These are phyloP conservation scores for Schizopygopsis malacanthus DNA, from an alignment of 2,797 vertebrate species.

Conservation along the genomic window DNA sequence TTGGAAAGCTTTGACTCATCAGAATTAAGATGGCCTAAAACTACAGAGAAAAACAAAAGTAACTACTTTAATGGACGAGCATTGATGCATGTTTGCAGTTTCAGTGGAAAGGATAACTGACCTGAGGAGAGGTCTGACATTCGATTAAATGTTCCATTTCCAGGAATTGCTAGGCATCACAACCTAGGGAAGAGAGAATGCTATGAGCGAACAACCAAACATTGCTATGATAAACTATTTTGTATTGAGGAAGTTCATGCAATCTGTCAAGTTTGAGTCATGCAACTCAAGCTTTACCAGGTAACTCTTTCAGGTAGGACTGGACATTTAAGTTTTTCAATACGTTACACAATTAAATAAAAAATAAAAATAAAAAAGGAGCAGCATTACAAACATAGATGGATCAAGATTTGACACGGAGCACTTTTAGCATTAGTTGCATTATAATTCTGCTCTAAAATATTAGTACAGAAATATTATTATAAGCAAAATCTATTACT, in stretches of 20 bases:
- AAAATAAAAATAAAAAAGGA: conserved; percentile 74
- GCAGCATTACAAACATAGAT: conserved; percentile 78
- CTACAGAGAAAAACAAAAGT: not conserved
- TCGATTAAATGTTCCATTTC: conserved; percentile 65
- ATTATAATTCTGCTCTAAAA: conserved; percentile 80
- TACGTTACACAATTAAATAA: conserved; percentile 69
- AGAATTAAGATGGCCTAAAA: conserved; percentile 53
- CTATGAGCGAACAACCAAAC: conserved; percentile 73
- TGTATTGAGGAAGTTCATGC: conserved; percentile 79
- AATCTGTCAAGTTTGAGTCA: conserved; percentile 84
- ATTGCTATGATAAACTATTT: conserved; percentile 63
- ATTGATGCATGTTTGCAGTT: not conserved
- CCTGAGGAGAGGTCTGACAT: conserved; percentile 69
- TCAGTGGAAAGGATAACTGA: conserved; percentile 53
- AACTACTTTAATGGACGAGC: not conserved
- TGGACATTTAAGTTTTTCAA: conserved; percentile 21
- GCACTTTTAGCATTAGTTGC: conserved; percentile 82
- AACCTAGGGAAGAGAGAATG: conserved; percentile 76
- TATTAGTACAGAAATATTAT: conserved; percentile 75
- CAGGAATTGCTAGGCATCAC: conserved; percentile 62
- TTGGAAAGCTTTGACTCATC: conserved; percentile 16
- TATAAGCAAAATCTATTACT: conserved; percentile 55
- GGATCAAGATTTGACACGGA: conserved; percentile 76
- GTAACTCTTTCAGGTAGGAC: not conserved
- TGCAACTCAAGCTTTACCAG: conserved; percentile 86